Percentiles rank a stretch among this genome's conserved stretches.
Evolutionary conservation across 2,888 invertebrate species (phyloP).

Genomic region (Drosophila kambysellisi): DNA sequence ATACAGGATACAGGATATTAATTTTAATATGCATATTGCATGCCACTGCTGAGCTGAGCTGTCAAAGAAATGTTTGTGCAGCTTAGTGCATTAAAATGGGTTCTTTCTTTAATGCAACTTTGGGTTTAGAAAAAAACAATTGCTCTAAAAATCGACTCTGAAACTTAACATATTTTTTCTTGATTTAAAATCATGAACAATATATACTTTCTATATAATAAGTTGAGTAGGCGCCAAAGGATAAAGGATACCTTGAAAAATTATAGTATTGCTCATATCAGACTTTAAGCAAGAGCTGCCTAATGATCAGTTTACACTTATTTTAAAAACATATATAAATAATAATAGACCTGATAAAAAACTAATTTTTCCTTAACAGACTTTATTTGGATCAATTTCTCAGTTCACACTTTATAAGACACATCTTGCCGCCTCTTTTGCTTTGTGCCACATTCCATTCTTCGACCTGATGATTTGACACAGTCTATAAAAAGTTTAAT

Average conservation of each 20-base stretch:
- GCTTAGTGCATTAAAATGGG: not conserved
- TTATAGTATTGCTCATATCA: not conserved
- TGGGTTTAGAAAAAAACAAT: not conserved
- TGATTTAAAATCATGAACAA: too few relatives aligned
- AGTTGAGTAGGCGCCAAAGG: too few relatives aligned
- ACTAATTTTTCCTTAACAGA: not conserved
- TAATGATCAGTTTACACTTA: not conserved
- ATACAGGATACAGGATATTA: not conserved
- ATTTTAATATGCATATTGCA: not conserved
- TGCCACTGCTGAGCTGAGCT: not conserved
- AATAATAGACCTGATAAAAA: not conserved
- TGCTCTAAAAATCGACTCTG: not conserved
- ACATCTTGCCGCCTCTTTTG: not conserved
- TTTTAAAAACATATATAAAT: not conserved
- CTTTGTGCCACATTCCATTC: not conserved
- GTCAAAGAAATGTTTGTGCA: not conserved
- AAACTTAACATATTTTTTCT: too few relatives aligned
- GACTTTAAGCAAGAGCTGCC: not conserved
- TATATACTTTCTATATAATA: too few relatives aligned
- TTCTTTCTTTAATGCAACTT: not conserved
- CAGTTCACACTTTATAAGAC: not conserved
- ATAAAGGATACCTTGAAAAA: not conserved
- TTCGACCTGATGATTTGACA: conserved; percentile 21
- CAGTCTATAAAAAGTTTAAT: conserved; percentile 42
- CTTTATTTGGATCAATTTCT: not conserved